A percentile compares a stretch with the other conserved stretches of the same genome.
Conservation (phyloP, 2,113 vertebrate genomes). For the Oenanthe oenanthe region DNA sequence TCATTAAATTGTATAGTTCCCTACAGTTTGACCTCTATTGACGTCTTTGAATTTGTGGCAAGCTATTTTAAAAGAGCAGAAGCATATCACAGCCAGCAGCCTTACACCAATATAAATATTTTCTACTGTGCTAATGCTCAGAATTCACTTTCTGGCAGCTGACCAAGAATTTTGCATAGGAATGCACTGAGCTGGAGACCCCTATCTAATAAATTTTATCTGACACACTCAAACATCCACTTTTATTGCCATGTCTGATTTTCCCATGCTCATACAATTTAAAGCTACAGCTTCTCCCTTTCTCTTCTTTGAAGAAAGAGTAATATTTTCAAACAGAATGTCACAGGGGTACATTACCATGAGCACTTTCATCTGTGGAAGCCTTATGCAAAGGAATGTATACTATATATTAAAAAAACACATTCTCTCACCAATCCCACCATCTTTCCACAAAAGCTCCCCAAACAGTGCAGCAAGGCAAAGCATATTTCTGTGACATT, state of each 20-base stretch:
- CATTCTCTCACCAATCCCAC: not conserved
- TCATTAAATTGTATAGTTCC: conserved; percentile 46
- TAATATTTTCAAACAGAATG: conserved; percentile 53
- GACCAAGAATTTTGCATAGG: conserved; percentile 67
- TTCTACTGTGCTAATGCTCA: conserved; percentile 63
- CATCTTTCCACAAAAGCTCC: not conserved
- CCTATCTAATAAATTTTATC: conserved; percentile 72
- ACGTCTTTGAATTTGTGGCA: conserved; percentile 15
- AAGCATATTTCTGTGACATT: not conserved
- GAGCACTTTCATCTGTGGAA: conserved; percentile 52
- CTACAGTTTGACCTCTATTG: conserved; percentile 39
- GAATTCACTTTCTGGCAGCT: conserved; percentile 60
- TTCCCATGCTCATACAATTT: conserved; percentile 51
- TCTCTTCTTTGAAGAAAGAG: conserved; percentile 54
- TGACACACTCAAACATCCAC: conserved; percentile 59
- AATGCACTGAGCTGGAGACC: conserved; percentile 64
- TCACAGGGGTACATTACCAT: conserved; percentile 28
- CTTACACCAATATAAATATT: conserved; percentile 65
- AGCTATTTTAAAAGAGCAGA: conserved; percentile 69
- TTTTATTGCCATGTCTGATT: conserved; percentile 65
- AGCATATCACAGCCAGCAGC: conserved; percentile 33
- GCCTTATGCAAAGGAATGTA: conserved; percentile 23
- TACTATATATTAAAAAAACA: not conserved
- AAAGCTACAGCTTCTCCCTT: conserved; percentile 60
- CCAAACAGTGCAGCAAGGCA: not conserved